A percentile compares a stretch with the other conserved stretches of the same genome.
Evolutionary conservation across 2,797 vertebrate genomes (phyloP).

Genomic region (Chanos chanos): DNA sequence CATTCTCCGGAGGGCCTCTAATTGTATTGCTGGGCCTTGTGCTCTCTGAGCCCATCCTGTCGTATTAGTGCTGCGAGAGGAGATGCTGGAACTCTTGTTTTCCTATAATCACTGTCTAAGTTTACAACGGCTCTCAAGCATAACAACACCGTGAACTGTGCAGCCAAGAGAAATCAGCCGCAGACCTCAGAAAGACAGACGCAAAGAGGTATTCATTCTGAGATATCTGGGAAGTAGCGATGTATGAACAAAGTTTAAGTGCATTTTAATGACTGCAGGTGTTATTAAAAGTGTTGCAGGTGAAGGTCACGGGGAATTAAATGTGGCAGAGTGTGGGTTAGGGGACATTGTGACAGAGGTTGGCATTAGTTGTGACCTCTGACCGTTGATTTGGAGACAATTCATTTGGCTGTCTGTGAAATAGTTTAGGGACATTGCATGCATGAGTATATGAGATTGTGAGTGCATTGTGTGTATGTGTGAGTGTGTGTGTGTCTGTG

Average conservation of each 20-base stretch:
- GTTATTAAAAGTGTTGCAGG: slow-evolving; percentile 38
- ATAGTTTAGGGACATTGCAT: slow-evolving; percentile 17
- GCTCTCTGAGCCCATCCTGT: slow-evolving; percentile 65
- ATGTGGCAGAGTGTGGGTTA: slow-evolving; percentile 29
- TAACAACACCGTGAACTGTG: too few relatives aligned
- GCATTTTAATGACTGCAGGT: too few relatives aligned
- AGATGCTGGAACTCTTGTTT: slow-evolving; percentile 63
- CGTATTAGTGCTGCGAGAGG: slow-evolving; percentile 70
- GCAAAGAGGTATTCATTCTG: too few relatives aligned
- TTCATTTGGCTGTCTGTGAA: slow-evolving; percentile 39
- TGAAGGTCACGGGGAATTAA: slow-evolving; percentile 45
- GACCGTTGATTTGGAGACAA: slow-evolving; percentile 46
- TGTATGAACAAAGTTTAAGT: too few relatives aligned
- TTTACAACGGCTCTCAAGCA: slow-evolving; percentile 64
- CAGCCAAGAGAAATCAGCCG: too few relatives aligned
- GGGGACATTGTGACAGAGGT: slow-evolving; percentile 4
- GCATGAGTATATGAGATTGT: slow-evolving; percentile 20
- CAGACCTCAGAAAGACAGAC: too few relatives aligned
- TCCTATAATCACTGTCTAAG: slow-evolving; percentile 64
- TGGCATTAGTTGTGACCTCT: slow-evolving; percentile 46
- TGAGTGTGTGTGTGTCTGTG: too few relatives aligned
- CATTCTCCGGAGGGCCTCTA: slow-evolving; percentile 69
- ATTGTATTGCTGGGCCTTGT: slow-evolving; percentile 69
- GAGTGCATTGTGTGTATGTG: too few relatives aligned
- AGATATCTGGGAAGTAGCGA: too few relatives aligned